Evolutionary conservation across 92 coral and sea anemone species (phyloP), one percentile per base, ranked within the genome.

Genomic region (Paramuricea clavata): DNA sequence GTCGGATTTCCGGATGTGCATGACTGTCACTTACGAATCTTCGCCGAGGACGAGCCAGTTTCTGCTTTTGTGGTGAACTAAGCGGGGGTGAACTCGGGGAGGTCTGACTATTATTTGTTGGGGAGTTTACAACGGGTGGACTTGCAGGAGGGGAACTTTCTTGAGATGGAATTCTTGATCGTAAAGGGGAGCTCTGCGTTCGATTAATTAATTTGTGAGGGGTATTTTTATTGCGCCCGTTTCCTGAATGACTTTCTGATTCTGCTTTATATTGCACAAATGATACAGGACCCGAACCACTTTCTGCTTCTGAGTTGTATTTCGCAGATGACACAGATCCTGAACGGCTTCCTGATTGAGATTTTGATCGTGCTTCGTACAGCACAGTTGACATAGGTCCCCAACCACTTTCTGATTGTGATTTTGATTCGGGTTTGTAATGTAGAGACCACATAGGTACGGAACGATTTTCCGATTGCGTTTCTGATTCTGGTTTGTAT

Each of bases 1-100:
- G 84, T 26, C 84, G 84, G 2, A 69, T 52, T 26, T 59, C 73
- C 30, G 49, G 84, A 21, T 59, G 56, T 17, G 8, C 73, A 6
- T 31, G 73, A 13, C 39, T 41, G 22, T 79, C 84, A 43, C 84
- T 79, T 16, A 60, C 84, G 73, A 79, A 17, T 61, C 84, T 12
- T 79, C 84, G 84, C 23, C 73, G 84, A 59, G 84, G 31, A 34
- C 54, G 84, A 16, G 16, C 15, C 23, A 30, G 13, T 19, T 19
- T 36, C 27, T 43, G 32, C 12, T 22, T 21, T 17, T 56, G 25
- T 12, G 39, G 60, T 15, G 42, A 21, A 23, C 34, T 9, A 23
- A 54, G 8, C 43, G 54, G 28, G 4, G 84, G 74, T 12, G 31
- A 31, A 23, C 34, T 41, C 27, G 70, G 21, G 34, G 23, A 65